These are phyloP conservation scores for Ahaetulla prasina DNA, from an alignment of 2,113 vertebrate genomes.

Conservation along the genomic window DNA sequence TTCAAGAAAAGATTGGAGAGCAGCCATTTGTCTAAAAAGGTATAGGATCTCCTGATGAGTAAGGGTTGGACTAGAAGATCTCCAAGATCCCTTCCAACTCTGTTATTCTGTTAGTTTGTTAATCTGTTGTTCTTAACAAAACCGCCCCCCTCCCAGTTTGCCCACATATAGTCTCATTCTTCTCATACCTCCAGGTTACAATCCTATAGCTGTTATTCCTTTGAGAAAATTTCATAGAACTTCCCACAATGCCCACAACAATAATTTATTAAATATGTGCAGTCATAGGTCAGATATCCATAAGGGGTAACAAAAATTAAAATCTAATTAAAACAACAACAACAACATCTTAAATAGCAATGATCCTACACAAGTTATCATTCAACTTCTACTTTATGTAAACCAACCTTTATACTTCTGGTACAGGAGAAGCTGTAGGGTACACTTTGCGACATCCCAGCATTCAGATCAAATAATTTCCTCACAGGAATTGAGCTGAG, in stretches of 20 bases:
- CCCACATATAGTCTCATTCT: not conserved
- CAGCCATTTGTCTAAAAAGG: not conserved
- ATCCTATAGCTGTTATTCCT: not conserved
- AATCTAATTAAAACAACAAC: not conserved
- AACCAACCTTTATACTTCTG: not conserved
- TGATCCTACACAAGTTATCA: not conserved
- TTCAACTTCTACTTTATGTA: not conserved
- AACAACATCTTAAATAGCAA: not conserved
- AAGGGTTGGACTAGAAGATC: too few species aligned
- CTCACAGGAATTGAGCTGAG: not conserved
- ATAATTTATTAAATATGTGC: not conserved
- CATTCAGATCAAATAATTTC: not conserved
- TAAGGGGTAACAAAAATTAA: not conserved
- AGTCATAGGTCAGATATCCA: not conserved
- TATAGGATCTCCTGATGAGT: too few species aligned
- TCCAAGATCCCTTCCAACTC: too few species aligned
- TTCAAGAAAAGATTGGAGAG: not conserved
- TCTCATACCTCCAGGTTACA: not conserved
- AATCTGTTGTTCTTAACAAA: not conserved
- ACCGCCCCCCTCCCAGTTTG: not conserved
- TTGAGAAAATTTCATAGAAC: not conserved
- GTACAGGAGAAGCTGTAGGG: not conserved
- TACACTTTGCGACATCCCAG: not conserved
- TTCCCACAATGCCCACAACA: not conserved
- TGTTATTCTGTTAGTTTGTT: too few species aligned